A percentile compares a stretch with the other conserved stretches of the same genome.
These are phyloP conservation scores for Heptranchias perlo DNA, from an alignment of 2,113 vertebrate genomes.

Conservation along the genomic window DNA sequence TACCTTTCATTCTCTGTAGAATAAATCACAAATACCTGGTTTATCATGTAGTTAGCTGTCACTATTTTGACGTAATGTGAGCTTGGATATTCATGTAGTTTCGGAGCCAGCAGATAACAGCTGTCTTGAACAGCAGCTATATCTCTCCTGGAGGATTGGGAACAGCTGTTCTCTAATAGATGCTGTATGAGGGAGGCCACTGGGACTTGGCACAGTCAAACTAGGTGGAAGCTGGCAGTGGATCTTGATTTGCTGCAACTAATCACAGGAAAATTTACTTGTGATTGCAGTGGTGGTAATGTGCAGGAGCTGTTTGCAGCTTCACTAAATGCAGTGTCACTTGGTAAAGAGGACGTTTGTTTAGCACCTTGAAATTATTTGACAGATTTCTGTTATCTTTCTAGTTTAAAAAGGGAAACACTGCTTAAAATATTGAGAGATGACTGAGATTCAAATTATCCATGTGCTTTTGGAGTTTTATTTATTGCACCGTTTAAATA, in stretches of 20 bases:
- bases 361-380: neutral
- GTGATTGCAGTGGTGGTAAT: neutral
- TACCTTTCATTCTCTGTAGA: slow-evolving; percentile 7
- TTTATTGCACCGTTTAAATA: neutral
- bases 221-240: too few relatives aligned
- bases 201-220: slow-evolving; percentile 38
- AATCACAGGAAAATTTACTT: slow-evolving; percentile 26
- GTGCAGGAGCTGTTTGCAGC: neutral
- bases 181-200: slow-evolving; percentile 38
- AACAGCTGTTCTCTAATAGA: slow-evolving; percentile 61
- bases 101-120: slow-evolving; percentile 52
- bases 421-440: neutral
- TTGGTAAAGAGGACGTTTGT: neutral
- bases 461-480: neutral
- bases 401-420: neutral
- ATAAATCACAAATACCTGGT: slow-evolving; percentile 41
- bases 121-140: slow-evolving; percentile 63
- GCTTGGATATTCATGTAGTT: slow-evolving; percentile 23
- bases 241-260: slow-evolving; percentile 24
- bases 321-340: neutral
- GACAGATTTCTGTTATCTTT: neutral
- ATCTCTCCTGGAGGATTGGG: slow-evolving; percentile 49
- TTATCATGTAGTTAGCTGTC: slow-evolving; percentile 32
- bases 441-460: neutral
- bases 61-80: slow-evolving; percentile 34